phyloP scores from a whole-genome alignment of 2,888 invertebrate species.

The Microctonus aethiopoides region DNA sequence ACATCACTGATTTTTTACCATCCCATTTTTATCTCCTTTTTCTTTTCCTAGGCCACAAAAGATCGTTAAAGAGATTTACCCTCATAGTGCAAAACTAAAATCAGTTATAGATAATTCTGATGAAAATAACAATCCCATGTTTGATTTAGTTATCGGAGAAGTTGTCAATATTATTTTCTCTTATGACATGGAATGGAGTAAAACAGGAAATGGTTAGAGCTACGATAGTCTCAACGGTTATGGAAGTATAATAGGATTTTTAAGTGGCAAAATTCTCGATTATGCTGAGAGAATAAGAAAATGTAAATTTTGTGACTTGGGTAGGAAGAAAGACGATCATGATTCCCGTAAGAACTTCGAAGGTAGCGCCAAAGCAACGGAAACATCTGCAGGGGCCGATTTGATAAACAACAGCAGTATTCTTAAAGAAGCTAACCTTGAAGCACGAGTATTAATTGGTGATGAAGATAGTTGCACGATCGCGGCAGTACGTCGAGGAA shows the following conservation, averaged over 20 bases:
- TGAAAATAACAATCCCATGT: background rate
- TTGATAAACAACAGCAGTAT: constrained; percentile 41
- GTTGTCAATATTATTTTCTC: constrained; percentile 15
- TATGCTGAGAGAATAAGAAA: constrained; percentile 39
- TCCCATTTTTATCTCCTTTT: constrained; percentile 2
- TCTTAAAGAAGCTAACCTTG: constrained; percentile 37
- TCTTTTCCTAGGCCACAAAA: constrained; percentile 1
- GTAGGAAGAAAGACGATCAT: constrained; percentile 33
- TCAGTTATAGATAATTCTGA: background rate
- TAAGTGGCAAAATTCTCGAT: constrained; percentile 42
- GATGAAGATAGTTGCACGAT: constrained; percentile 47
- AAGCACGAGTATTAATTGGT: constrained; percentile 41
- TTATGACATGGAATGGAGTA: constrained; percentile 20
- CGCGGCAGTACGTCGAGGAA: constrained; percentile 36
- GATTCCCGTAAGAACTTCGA: constrained; percentile 29
- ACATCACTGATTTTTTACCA: constrained; percentile 1
- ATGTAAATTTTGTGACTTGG: constrained; percentile 39
- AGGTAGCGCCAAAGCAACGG: constrained; percentile 51
- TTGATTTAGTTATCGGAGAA: background rate
- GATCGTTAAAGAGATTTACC: constrained; percentile 17
- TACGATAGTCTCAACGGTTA: constrained; percentile 41
- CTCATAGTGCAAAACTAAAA: background rate
- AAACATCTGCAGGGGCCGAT: constrained; percentile 40
- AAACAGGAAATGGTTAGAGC: constrained; percentile 15
- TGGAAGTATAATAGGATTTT: constrained; percentile 38